phyloP scores from a whole-genome alignment of 2,113 vertebrate genomes.

The Tragulus kanchil region DNA sequence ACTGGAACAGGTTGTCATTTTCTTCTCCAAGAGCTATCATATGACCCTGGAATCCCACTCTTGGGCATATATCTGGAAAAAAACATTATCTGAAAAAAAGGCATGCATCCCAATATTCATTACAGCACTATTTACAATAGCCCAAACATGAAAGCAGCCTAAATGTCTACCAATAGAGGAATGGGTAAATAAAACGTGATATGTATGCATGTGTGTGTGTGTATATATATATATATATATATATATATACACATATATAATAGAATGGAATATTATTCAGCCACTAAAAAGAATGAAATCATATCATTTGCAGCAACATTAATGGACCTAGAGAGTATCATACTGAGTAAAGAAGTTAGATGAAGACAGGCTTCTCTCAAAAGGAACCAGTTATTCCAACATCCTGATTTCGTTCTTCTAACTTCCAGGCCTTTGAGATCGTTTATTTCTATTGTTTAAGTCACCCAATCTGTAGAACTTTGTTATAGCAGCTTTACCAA shows the following conservation, averaged over 20 bases:
- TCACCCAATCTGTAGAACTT: background rate
- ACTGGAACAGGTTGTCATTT: background rate
- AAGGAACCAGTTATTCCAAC: background rate
- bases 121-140: background rate
- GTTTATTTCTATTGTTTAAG: background rate
- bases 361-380: background rate
- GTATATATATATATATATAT: no score
- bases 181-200: background rate
- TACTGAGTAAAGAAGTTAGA: background rate
- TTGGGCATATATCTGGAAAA: background rate
- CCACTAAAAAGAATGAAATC: background rate
- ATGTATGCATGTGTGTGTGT: no score
- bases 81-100: background rate
- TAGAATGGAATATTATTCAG: background rate
- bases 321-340: rapidly evolving
- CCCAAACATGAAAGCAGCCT: background rate
- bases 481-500: background rate
- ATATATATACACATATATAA: background rate
- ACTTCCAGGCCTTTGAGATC: background rate
- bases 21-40: background rate
- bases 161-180: background rate
- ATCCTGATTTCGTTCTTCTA: background rate
- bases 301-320: background rate
- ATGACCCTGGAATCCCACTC: background rate
- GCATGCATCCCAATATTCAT: background rate